Conservation (phyloP, 2,113 vertebrate species). For the Perca fluviatilis region DNA sequence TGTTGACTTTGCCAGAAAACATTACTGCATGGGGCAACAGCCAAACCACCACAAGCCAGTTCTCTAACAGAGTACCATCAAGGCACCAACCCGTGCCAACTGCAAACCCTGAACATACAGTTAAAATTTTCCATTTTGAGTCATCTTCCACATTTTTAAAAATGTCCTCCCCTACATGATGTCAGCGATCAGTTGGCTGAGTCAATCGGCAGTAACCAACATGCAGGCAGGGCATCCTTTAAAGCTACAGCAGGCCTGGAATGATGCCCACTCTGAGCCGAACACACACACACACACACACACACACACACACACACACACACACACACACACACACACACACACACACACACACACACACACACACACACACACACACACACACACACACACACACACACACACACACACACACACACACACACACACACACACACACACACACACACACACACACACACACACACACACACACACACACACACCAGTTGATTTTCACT, state of each 20-base stretch:
- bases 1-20: neutral
- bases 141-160: neutral
- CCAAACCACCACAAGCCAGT: neutral
- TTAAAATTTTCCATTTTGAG: neutral
- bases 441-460: conserved; percentile 4
- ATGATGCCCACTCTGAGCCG: conserved; percentile 6
- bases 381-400: no score
- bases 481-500: conserved; percentile 23
- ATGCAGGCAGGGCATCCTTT: conserved; percentile 17
- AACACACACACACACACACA: no score
- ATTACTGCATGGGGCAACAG: neutral
- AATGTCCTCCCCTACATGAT: neutral
- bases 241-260: conserved; percentile 40
- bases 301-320: no score
- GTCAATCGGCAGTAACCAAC: conserved; percentile 28
- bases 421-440: neutral
- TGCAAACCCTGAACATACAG: neutral
- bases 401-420: no score
- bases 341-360: no score
- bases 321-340: no score
- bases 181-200: conserved; percentile 23
- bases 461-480: conserved; percentile 7
- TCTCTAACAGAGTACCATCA: neutral
- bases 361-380: no score
- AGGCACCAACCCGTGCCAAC: neutral